Percentiles rank a stretch among this genome's conserved stretches.
phyloP scores from a whole-genome alignment of 2,113 vertebrate species.

The Noturus placidus region DNA sequence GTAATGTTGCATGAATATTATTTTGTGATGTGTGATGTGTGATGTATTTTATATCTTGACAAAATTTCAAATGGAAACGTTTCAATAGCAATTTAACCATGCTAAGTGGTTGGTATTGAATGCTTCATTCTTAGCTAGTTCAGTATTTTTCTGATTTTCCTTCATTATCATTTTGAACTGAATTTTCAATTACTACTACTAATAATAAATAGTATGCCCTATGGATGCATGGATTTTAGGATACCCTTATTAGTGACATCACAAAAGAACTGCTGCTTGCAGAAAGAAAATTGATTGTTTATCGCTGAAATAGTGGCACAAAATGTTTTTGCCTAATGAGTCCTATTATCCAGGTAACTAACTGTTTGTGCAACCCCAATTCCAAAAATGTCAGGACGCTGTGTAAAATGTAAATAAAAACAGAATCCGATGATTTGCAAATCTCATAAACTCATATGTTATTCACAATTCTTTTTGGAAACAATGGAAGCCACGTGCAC shows the following conservation, averaged over 20 bases:
- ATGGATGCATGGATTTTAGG: background rate
- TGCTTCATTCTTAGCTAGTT: background rate
- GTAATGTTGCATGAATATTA: slow-evolving; percentile 20
- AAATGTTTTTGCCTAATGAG: background rate
- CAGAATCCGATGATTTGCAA: too few relatives aligned
- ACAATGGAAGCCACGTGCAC: too few relatives aligned
- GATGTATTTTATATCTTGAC: background rate
- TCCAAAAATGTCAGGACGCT: too few relatives aligned
- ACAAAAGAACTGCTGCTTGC: background rate
- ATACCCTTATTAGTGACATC: background rate
- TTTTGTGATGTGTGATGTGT: background rate
- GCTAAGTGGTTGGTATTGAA: background rate
- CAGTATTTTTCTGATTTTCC: background rate
- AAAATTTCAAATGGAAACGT: background rate
- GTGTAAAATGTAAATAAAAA: too few relatives aligned
- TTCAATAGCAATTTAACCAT: background rate
- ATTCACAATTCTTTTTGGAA: too few relatives aligned
- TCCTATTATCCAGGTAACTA: background rate
- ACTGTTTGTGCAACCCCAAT: too few relatives aligned
- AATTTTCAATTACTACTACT: background rate
- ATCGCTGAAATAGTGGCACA: background rate
- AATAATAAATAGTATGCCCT: background rate
- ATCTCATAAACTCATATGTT: too few relatives aligned
- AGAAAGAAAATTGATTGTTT: background rate
- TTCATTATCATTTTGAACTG: background rate